Evolutionary conservation across 2,113 vertebrate genomes (phyloP), one percentile per base, ranked within the genome.

Genomic region (Cynoglossus semilaevis): DNA sequence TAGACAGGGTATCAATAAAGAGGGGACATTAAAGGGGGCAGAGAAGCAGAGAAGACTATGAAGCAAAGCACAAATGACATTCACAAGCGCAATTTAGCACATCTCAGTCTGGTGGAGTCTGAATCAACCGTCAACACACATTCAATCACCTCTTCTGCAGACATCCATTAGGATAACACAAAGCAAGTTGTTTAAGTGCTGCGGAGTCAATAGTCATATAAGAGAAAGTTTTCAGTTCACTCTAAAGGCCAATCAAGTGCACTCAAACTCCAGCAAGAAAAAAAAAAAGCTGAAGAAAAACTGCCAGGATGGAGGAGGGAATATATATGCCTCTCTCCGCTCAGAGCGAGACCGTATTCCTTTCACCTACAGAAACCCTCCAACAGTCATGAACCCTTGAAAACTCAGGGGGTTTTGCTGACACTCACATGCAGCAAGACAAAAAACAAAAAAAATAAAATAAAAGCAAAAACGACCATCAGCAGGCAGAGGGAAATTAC

Each of bases 201-300:
- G 9, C 9, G 2, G 9, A 48, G 42, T 77, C 47, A 63, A 59
- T 45, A 57, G 51, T 5, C 15, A 45, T 12, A 51, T 17, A 63
- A 52, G 55, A 13, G 11, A 72, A 72, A 36, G 64, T 70, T 84
- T 73, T 55, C 48, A 65, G 61, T 48, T 70, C 42, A 46, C 16
- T 68, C 37, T 17, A 56, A 79, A 81, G 56, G 57, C 67, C 80
- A 70, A 12, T 62, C 52, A 58, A 66, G 43, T 63, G 66, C 62
- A 74, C 67, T 59, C 37, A 58, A 70, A 58, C 61, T 49, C 36
- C 47, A 15, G 36, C 42, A 29, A 47, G 22, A 29, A 77, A 43
- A 69, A 72, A 67, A 51, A 35, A 47, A 66, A 60, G 37, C 45
- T 29, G 15, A 55, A 72, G 40, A 72, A 62, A 67, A 69, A 47